phyloP scores from a whole-genome alignment of 2,888 invertebrate species.

The Tipula lateralis region DNA sequence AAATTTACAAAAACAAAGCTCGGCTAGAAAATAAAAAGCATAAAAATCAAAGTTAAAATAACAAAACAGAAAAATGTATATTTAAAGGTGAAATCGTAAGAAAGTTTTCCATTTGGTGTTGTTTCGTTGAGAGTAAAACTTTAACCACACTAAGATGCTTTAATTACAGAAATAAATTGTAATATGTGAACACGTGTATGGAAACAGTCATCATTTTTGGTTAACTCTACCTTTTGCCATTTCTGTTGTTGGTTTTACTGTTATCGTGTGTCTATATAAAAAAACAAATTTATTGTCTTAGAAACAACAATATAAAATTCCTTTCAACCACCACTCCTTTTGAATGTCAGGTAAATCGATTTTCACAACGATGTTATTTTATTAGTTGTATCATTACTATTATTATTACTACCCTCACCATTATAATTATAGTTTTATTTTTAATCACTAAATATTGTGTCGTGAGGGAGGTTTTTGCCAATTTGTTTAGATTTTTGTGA shows the following conservation, averaged over 20 bases:
- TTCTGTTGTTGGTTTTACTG: not conserved
- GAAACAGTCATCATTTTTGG: not conserved
- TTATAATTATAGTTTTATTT: not conserved
- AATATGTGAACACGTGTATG: not conserved
- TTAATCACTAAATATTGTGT: too few species aligned
- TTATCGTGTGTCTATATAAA: not conserved
- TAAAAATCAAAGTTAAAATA: not conserved
- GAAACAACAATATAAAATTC: not conserved
- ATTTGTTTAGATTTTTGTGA: too few species aligned
- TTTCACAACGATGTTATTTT: not conserved
- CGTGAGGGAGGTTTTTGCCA: too few species aligned
- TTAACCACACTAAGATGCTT: not conserved
- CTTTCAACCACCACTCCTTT: not conserved
- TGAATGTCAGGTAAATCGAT: not conserved
- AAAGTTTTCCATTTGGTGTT: not conserved
- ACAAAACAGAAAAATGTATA: not conserved
- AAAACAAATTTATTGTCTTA: not conserved
- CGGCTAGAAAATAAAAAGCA: not conserved
- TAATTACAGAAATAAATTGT: not conserved
- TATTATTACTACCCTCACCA: not conserved
- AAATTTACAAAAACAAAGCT: not conserved
- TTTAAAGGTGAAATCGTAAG: not conserved
- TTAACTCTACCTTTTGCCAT: not conserved
- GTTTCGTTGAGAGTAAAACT: not conserved
- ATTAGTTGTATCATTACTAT: not conserved